Base-by-base conservation (phyloP, 1,140 invertebrate genomes). In the Phymorhynchus buccinoides region DNA sequence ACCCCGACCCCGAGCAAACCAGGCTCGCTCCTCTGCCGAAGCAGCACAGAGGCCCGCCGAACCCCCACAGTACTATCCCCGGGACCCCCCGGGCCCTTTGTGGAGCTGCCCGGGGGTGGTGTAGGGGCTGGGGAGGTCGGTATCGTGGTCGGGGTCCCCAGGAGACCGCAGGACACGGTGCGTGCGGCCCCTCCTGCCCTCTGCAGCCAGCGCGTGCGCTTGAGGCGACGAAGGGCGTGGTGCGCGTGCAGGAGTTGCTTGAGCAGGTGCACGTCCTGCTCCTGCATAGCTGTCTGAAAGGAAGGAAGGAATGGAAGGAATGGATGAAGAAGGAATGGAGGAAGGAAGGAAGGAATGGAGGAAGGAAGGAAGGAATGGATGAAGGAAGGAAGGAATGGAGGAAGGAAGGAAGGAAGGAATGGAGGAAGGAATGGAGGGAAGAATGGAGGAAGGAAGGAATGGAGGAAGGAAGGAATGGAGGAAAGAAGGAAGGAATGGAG, bases 191-290 rank as follows among this genome's bases (percentile, higher is more conserved):
- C 73, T 66, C 18, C 62, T 52, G 48, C 35, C 12, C 18, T 39
- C 52, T 39, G 52, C 14, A 37, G n/a, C 32, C 16, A 81, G 52
- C 80, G 80, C 16, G 39, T 39, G 12, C 62, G 81, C 41, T 83
- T 68, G 4, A 83, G 81, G 41, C 62, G 81, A 0, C 81, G 81
- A 42, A 83, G 71, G 56, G 42, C 73, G 62, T 83, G 27, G 62
- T 71, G 44, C 22, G 73, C 73, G 81, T 83, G 35, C 62, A 83
- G 22, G n/a, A 83, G 81, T 27, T 83, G 81, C 30, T 83, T 68
- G 3, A 83, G 80, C 0, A 83, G 66, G 3, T 71, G 62, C 16
- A 71, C 32, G 62, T 83, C 80, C 41, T 81, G 80, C 80, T 81
- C 32, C 37, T 52, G 35, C 80, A 81, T 81, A 3, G 80, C 80